These are phyloP conservation scores for Cylindroiulus punctatus DNA, from an alignment of 2,888 invertebrate genomes.

Conservation along the genomic window DNA sequence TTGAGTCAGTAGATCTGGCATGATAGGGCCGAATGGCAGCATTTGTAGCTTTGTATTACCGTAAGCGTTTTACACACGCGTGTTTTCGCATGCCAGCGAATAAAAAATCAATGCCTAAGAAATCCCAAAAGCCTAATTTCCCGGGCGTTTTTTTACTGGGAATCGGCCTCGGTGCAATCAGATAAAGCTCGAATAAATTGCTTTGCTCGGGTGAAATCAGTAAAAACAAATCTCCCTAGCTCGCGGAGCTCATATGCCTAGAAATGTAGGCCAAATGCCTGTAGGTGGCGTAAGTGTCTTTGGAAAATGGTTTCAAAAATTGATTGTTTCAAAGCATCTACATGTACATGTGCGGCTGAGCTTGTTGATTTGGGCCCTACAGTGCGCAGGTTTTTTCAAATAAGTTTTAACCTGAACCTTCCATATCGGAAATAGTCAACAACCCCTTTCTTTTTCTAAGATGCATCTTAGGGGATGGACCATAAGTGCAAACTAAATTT, in stretches of 20 bases:
- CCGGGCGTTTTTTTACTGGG: conserved; percentile 14
- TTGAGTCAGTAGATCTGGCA: not conserved
- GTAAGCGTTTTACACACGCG: not conserved
- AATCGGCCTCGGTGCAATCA: conserved; percentile 24
- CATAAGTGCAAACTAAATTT: too few species aligned
- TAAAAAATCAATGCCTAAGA: conserved; percentile 45
- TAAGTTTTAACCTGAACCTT: not conserved
- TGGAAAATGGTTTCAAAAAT: not conserved
- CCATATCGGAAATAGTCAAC: not conserved
- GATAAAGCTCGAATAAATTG: conserved; percentile 45
- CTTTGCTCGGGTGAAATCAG: conserved; percentile 43
- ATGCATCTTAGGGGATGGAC: too few species aligned
- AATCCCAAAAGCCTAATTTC: conserved; percentile 43
- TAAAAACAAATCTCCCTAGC: conserved; percentile 24
- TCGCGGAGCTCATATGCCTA: not conserved
- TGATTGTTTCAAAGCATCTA: not conserved
- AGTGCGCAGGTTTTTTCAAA: too few species aligned
- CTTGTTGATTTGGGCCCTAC: too few species aligned
- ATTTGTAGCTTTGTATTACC: not conserved
- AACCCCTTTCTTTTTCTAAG: too few species aligned
- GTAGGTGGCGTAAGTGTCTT: not conserved
- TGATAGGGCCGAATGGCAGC: not conserved
- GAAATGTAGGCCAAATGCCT: not conserved
- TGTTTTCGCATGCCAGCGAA: conserved; percentile 9
- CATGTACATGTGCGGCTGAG: not conserved